These are phyloP conservation scores for Edolisoma coerulescens DNA, from an alignment of 2,113 vertebrate genomes.

Conservation along the genomic window DNA sequence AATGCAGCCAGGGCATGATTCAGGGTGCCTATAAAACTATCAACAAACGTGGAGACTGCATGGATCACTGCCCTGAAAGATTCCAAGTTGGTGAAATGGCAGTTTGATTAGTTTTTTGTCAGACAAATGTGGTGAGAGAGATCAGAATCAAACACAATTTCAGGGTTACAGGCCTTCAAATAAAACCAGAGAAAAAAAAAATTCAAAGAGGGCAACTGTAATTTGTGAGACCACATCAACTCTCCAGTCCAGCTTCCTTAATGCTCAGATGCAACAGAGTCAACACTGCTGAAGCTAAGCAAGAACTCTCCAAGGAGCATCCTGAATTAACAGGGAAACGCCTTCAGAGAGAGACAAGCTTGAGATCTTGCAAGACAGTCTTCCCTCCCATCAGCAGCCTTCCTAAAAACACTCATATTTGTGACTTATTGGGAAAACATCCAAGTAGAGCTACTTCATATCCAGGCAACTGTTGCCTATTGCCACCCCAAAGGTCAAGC, in stretches of 20 bases:
- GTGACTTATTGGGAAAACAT: not conserved
- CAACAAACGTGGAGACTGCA: not conserved
- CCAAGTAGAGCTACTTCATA: not conserved
- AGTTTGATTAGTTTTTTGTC: conserved; percentile 50
- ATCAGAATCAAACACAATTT: conserved; percentile 53
- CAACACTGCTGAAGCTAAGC: not conserved
- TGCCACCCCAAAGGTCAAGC: not conserved
- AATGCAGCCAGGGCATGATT: conserved; percentile 30
- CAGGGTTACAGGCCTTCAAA: conserved; percentile 19
- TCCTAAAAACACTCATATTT: not conserved
- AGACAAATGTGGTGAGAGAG: conserved; percentile 1
- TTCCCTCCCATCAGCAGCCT: not conserved
- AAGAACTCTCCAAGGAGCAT: not conserved
- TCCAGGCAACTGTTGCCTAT: not conserved
- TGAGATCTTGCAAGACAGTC: not conserved
- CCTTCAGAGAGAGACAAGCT: not conserved
- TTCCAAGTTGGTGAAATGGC: conserved; percentile 31
- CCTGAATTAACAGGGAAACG: not conserved
- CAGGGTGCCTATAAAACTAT: not conserved
- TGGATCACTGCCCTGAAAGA: conserved; percentile 37
- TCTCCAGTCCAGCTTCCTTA: not conserved
- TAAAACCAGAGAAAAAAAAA: not conserved
- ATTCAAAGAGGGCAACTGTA: not conserved
- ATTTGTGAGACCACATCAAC: not conserved
- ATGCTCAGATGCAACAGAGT: not conserved